phyloP scores from a whole-genome alignment of 2,888 invertebrate genomes.

The Polydesmus complanatus region DNA sequence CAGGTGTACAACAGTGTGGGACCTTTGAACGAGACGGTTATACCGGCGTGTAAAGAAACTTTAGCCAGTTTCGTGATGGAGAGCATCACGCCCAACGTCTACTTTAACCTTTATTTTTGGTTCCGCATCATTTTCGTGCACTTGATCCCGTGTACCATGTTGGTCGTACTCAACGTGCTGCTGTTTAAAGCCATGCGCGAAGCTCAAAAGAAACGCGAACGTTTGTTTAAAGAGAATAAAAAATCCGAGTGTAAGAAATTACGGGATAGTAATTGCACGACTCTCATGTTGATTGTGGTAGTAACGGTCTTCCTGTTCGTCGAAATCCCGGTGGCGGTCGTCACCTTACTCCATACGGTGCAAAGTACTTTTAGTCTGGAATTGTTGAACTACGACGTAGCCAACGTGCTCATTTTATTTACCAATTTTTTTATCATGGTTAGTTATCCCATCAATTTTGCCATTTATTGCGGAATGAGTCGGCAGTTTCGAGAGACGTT shows the following conservation, averaged over 20 bases:
- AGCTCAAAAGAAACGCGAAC: conserved; percentile 63
- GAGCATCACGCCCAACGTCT: conserved; percentile 53
- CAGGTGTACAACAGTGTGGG: conserved; percentile 25
- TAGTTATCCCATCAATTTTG: conserved; percentile 85
- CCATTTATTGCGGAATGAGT: conserved; percentile 93
- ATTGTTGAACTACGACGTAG: conserved; percentile 54
- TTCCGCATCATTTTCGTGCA: conserved; percentile 87
- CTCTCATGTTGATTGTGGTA: conserved; percentile 73
- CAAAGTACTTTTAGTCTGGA: conserved; percentile 56
- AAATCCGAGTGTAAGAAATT: conserved; percentile 65
- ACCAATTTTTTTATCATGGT: conserved; percentile 84
- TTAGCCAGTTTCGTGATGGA: conserved; percentile 55
- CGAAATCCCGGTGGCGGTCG: conserved; percentile 69
- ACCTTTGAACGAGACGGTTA: conserved; percentile 17
- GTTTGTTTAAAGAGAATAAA: conserved; percentile 60
- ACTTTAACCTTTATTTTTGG: conserved; percentile 66
- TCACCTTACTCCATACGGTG: conserved; percentile 68
- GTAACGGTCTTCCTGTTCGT: conserved; percentile 69
- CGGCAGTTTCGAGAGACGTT: conserved; percentile 87
- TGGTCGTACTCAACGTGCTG: conserved; percentile 75
- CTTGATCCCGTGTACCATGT: conserved; percentile 69
- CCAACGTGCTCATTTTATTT: conserved; percentile 60
- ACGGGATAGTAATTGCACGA: conserved; percentile 68
- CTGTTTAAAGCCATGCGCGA: conserved; percentile 71
- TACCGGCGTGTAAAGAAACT: conserved; percentile 22